Percentiles rank a stretch among this genome's conserved stretches.
Evolutionary conservation across 2,797 vertebrate species (phyloP).

Genomic region (Knipowitschia caucasica): DNA sequence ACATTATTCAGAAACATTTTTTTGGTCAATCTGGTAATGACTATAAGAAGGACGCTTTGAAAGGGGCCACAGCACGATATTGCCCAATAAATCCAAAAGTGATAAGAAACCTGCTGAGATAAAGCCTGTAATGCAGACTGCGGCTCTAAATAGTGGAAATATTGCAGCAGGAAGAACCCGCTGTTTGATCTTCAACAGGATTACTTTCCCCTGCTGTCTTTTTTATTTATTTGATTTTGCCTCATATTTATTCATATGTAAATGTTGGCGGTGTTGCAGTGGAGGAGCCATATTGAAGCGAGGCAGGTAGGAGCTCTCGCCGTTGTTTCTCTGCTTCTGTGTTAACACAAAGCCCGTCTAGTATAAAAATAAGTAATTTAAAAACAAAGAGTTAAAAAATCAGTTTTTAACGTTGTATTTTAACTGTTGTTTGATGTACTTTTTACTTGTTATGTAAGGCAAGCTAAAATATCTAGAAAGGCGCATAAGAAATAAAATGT

Average conservation of each 20-base stretch:
- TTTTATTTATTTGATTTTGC: conserved; percentile 72
- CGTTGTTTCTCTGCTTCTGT: conserved; percentile 49
- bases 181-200: conserved; percentile 78
- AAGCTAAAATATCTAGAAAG: too few relatives aligned
- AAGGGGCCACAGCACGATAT: conserved; percentile 21
- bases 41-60: background rate
- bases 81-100: conserved; percentile 19
- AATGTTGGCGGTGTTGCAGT: conserved; percentile 53
- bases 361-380: too few relatives aligned
- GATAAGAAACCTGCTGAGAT: conserved; percentile 22
- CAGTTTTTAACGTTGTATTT: too few relatives aligned
- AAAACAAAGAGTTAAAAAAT: too few relatives aligned
- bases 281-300: conserved; percentile 43
- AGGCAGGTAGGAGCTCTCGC: conserved; percentile 36
- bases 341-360: conserved; percentile 23
- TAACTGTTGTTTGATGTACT: too few relatives aligned
- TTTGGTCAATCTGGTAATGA: background rate
- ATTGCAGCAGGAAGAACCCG: conserved; percentile 36
- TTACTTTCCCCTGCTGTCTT: conserved; percentile 69
- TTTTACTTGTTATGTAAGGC: too few relatives aligned
- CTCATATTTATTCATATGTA: conserved; percentile 73
- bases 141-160: conserved; percentile 53
- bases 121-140: conserved; percentile 13
- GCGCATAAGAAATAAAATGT: too few relatives aligned
- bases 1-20: background rate